These are phyloP conservation scores for Saccostrea echinata DNA, from an alignment of 1,140 invertebrate species.

Conservation along the genomic window DNA sequence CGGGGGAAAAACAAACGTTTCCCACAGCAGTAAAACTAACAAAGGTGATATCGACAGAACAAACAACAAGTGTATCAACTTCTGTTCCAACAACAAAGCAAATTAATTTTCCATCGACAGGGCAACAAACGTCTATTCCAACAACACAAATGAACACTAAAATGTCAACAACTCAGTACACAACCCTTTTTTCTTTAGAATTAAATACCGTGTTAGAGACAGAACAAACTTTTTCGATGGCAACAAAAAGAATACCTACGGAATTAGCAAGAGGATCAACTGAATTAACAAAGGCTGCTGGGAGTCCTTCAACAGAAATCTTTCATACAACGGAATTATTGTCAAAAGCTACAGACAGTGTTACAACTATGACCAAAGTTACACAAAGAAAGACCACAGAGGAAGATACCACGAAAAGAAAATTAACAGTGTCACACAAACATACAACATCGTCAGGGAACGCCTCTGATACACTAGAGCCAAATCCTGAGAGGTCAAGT, in stretches of 20 bases:
- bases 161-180: too few species aligned
- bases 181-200: not conserved
- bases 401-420: too few species aligned
- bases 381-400: too few species aligned
- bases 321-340: not conserved
- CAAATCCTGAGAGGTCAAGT: not conserved
- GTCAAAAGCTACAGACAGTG: not conserved
- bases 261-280: not conserved
- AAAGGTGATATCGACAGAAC: not conserved
- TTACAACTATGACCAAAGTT: not conserved
- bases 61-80: not conserved
- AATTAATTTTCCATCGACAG: not conserved
- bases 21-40: not conserved
- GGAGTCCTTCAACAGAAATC: not conserved
- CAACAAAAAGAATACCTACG: not conserved
- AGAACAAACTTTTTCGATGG: not conserved
- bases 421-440: not conserved
- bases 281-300: not conserved
- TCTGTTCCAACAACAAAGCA: not conserved
- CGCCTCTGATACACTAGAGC: not conserved
- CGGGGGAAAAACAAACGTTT: not conserved
- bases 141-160: too few species aligned
- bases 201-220: not conserved
- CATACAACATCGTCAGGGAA: not conserved
- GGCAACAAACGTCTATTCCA: not conserved